A percentile compares a stretch with the other conserved stretches of the same genome.
These are phyloP conservation scores for Anastatus disparis DNA, from an alignment of 1,140 invertebrate species.

Conservation along the genomic window DNA sequence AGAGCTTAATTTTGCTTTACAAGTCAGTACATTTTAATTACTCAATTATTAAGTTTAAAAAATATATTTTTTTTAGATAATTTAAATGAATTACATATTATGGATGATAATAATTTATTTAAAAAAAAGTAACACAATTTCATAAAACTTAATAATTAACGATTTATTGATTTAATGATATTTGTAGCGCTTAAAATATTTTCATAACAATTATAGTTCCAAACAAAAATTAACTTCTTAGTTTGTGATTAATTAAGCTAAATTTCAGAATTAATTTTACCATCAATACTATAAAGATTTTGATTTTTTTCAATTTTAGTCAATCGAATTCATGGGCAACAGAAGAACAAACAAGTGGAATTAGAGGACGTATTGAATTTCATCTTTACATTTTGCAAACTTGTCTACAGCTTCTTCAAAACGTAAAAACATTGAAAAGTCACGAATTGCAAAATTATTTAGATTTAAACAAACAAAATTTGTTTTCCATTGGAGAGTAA, in stretches of 20 bases:
- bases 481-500: slow-evolving; percentile 58
- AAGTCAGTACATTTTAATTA: slow-evolving; percentile 54
- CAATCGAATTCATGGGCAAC: slow-evolving; percentile 64
- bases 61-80: slow-evolving; percentile 6
- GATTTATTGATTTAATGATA: no score
- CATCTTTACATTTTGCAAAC: slow-evolving; percentile 64
- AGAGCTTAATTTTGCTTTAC: slow-evolving; percentile 63
- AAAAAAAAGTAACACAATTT: no score
- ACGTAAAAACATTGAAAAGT: slow-evolving; percentile 54
- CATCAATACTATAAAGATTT: no score
- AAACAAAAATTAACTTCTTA: no score
- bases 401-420: slow-evolving; percentile 58
- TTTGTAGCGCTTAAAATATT: no score
- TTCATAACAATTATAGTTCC: no score
- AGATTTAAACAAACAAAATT: slow-evolving; percentile 47
- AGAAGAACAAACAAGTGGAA: slow-evolving; percentile 51
- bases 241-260: no score
- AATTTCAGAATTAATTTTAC: no score
- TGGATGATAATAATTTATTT: no score
- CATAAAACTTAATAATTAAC: no score
- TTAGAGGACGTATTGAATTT: slow-evolving; percentile 63
- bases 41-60: not conserved
- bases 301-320: slow-evolving; percentile 12
- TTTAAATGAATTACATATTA: not conserved
- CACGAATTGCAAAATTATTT: slow-evolving; percentile 49